Conservation (phyloP, 1,140 invertebrate species). For the Zaprionus capensis region DNA sequence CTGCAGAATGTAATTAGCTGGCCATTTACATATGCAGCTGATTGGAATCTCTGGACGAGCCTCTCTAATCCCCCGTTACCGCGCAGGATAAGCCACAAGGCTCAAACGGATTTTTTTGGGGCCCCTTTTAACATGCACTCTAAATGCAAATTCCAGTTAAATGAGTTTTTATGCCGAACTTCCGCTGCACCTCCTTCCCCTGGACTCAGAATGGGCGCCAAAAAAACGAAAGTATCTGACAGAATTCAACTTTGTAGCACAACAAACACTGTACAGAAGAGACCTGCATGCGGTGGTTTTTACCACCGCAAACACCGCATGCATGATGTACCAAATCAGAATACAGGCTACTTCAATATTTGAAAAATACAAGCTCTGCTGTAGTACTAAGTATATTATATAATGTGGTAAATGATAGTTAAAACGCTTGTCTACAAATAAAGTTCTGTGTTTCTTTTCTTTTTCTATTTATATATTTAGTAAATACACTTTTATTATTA, state of each 20-base stretch:
- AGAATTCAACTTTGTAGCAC: neutral
- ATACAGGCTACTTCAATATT: too few species aligned
- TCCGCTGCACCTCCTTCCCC: neutral
- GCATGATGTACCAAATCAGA: too few species aligned
- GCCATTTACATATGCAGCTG: slow-evolving; percentile 68
- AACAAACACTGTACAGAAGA: neutral
- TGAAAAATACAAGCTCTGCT: too few species aligned
- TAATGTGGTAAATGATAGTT: too few species aligned
- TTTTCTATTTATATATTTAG: too few species aligned
- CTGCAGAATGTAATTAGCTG: slow-evolving; percentile 76
- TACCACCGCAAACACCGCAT: too few species aligned
- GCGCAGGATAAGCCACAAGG: slow-evolving; percentile 9
- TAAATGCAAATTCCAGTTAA: slow-evolving; percentile 80
- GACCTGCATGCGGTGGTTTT: too few species aligned
- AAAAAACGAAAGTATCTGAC: neutral
- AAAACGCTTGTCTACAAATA: too few species aligned
- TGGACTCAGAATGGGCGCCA: neutral
- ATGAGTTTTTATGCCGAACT: slow-evolving; percentile 44
- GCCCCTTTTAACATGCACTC: slow-evolving; percentile 64
- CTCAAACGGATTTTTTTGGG: slow-evolving; percentile 20
- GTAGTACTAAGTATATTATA: too few species aligned
- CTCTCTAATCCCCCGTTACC: slow-evolving; percentile 33
- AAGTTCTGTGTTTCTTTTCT: too few species aligned
- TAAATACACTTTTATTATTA: too few species aligned
- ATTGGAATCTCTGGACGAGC: slow-evolving; percentile 49